phyloP scores from a whole-genome alignment of 2,797 vertebrate species.

The Anguilla pacifica region DNA sequence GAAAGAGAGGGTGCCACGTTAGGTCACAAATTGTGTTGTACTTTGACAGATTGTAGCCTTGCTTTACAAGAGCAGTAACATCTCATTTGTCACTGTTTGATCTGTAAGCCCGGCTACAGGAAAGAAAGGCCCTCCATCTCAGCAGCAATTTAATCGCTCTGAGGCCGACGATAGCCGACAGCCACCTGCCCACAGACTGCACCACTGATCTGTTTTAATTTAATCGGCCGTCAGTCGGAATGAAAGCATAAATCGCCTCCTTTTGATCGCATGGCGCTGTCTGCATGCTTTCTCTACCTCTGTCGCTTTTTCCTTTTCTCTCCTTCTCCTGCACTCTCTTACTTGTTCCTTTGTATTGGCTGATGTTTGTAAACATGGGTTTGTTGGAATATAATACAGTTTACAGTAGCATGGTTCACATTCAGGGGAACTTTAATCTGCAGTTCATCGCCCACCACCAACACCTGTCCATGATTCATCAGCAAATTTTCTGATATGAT shows the following conservation, averaged over 20 bases:
- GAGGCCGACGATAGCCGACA: constrained; percentile 71
- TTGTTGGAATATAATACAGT: background rate
- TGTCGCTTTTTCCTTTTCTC: constrained; percentile 31
- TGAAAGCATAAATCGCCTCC: constrained; percentile 80
- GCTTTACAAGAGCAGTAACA: constrained; percentile 86
- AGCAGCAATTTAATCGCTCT: constrained; percentile 80
- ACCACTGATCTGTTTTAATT: constrained; percentile 87
- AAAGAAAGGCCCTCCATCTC: constrained; percentile 82
- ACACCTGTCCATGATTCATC: background rate
- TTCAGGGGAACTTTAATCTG: background rate
- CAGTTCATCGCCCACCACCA: background rate
- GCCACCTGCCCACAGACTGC: constrained; percentile 84
- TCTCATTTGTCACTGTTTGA: constrained; percentile 91
- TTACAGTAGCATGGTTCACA: background rate
- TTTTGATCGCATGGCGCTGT: constrained; percentile 71
- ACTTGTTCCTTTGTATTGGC: background rate
- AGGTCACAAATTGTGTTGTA: constrained; percentile 87
- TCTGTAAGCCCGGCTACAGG: constrained; percentile 82
- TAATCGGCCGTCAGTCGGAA: constrained; percentile 83
- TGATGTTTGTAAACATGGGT: background rate
- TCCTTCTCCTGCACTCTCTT: constrained; percentile 25
- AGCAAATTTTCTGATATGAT: background rate
- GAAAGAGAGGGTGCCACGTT: constrained; percentile 76
- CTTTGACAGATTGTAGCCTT: constrained; percentile 91
- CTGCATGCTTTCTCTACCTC: constrained; percentile 39